Percentiles rank a stretch among this genome's conserved stretches.
Conservation (phyloP, 2,113 vertebrate genomes). For the Colossoma macropomum region DNA sequence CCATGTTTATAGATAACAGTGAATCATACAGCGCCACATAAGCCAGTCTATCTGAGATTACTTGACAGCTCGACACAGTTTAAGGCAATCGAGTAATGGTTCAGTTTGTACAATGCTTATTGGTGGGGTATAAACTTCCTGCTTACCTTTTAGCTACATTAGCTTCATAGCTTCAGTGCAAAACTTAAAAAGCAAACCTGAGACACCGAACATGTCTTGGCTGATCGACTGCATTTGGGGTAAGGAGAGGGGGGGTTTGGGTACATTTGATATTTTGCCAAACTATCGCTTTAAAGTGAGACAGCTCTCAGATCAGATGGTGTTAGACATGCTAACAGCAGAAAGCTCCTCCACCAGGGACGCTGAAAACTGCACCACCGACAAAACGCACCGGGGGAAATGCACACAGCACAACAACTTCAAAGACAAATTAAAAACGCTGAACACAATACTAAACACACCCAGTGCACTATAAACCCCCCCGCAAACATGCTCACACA, state of each 20-base stretch:
- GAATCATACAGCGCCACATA: too few species aligned
- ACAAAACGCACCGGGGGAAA: constrained; percentile 69
- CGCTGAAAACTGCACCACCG: constrained; percentile 26
- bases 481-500: constrained; percentile 57
- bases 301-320: background rate
- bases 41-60: too few species aligned
- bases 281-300: background rate
- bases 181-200: background rate
- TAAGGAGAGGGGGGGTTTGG: background rate
- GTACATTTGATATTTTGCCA: background rate
- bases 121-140: background rate
- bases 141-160: background rate
- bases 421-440: constrained; percentile 65
- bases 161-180: background rate
- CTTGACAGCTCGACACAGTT: background rate
- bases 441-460: constrained; percentile 62
- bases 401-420: constrained; percentile 67
- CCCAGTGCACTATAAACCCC: constrained; percentile 62
- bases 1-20: too few species aligned
- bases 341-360: constrained; percentile 23
- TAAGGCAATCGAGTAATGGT: background rate
- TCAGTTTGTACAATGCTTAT: background rate
- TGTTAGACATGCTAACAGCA: constrained; percentile 37
- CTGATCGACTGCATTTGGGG: background rate
- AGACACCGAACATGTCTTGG: background rate